Conservation (phyloP, 2,888 invertebrate genomes). For the Actias luna region DNA sequence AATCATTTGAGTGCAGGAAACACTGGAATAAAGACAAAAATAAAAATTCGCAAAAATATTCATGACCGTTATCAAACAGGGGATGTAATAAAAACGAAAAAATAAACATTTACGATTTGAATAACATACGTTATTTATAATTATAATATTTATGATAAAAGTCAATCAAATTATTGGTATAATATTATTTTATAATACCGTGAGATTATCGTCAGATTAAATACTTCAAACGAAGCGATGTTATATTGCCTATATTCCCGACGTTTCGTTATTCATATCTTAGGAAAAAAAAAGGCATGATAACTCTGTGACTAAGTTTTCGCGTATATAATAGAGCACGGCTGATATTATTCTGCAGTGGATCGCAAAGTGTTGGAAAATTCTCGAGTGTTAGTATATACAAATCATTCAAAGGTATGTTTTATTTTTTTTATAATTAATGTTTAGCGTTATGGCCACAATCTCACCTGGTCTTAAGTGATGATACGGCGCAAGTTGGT, state of each 20-base stretch:
- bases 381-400: not conserved
- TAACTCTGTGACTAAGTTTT: conserved; percentile 15
- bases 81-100: not conserved
- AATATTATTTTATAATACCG: conserved; percentile 20
- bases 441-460: no score
- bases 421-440: no score
- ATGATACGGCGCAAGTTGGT: no score
- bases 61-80: not conserved
- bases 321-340: conserved; percentile 9
- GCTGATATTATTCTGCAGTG: conserved; percentile 3
- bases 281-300: conserved; percentile 9
- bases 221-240: conserved; percentile 17
- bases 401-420: conserved; percentile 2
- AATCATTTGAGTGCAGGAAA: not conserved
- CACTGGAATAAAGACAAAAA: not conserved
- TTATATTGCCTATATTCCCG: conserved; percentile 12
- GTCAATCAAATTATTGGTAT: conserved; percentile 15
- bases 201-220: conserved; percentile 18
- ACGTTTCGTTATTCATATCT: conserved; percentile 7
- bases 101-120: conserved; percentile 7
- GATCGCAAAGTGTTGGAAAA: not conserved
- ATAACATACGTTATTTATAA: conserved; percentile 5
- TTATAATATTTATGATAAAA: conserved; percentile 13
- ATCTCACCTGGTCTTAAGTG: no score
- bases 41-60: not conserved